phyloP scores from a whole-genome alignment of 2,797 vertebrate genomes.

The Anisognathus igniventris region DNA sequence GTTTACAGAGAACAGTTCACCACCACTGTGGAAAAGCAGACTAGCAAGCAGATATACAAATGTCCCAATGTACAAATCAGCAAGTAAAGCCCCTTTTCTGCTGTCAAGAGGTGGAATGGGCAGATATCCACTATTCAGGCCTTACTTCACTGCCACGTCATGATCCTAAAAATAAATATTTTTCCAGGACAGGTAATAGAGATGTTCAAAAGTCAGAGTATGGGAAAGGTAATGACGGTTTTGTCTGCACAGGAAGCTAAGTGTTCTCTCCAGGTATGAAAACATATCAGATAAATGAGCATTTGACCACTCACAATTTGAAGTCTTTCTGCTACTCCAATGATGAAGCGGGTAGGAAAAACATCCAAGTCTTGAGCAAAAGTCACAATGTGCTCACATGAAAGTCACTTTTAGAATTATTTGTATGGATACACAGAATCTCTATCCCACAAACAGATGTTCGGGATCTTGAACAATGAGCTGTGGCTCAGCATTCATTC shows the following conservation, averaged over 20 bases:
- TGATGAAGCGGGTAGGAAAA: background rate
- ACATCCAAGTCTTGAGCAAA: background rate
- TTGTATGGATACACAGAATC: background rate
- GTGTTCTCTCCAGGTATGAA: background rate
- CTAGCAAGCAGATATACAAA: background rate
- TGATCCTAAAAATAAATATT: background rate
- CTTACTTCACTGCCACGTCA: background rate
- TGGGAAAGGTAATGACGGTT: background rate
- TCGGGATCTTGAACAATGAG: background rate
- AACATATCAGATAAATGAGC: background rate
- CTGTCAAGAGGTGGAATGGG: background rate
- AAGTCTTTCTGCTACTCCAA: background rate
- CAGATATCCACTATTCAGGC: background rate
- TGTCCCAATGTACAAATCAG: background rate
- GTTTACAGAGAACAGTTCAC: background rate
- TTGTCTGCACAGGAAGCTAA: background rate
- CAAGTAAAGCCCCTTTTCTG: background rate
- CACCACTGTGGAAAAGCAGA: background rate
- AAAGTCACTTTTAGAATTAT: background rate
- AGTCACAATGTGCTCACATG: background rate
- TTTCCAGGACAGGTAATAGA: background rate
- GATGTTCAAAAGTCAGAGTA: background rate
- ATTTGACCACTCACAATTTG: background rate
- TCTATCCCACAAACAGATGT: conserved; percentile 22
- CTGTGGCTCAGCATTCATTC: conserved; percentile 12